These are phyloP conservation scores for Micromussa lordhowensis DNA, from an alignment of 92 coral and sea anemone species.

Conservation along the genomic window DNA sequence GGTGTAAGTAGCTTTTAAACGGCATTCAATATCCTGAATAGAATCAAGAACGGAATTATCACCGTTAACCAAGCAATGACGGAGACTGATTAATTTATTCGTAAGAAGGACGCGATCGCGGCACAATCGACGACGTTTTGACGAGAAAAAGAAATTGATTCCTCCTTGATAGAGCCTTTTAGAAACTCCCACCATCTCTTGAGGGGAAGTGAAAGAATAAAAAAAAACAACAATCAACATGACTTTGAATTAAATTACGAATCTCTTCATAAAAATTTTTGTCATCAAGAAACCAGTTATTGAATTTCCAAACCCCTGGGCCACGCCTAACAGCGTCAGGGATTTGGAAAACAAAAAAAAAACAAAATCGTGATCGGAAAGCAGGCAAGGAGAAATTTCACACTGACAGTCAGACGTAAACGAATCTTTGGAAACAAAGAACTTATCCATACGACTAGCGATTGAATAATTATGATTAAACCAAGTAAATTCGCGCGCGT, in stretches of 20 bases:
- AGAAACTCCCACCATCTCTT: conserved; percentile 21
- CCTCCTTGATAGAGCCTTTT: background rate
- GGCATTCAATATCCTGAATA: no score
- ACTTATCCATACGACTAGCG: conserved; percentile 36
- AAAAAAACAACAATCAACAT: no score
- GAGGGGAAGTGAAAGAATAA: background rate
- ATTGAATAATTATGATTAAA: no score
- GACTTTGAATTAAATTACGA: background rate
- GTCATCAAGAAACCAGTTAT: background rate
- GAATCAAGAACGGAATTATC: no score
- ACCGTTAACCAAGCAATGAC: no score
- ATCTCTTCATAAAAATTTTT: background rate
- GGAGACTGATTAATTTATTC: background rate
- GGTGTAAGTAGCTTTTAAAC: no score
- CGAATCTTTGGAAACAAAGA: background rate
- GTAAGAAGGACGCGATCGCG: background rate
- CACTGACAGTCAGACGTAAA: background rate
- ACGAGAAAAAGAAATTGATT: background rate
- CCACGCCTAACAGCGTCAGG: no score
- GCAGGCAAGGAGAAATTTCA: conserved; percentile 2
- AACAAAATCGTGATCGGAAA: conserved; percentile 12
- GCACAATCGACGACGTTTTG: background rate
- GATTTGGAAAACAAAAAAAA: background rate
- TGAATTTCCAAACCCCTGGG: no score
- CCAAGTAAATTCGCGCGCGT: no score